Evolutionary conservation across 1,140 invertebrate species (phyloP), one percentile per base, ranked within the genome.

Genomic region (Drosophila kohkoa): DNA sequence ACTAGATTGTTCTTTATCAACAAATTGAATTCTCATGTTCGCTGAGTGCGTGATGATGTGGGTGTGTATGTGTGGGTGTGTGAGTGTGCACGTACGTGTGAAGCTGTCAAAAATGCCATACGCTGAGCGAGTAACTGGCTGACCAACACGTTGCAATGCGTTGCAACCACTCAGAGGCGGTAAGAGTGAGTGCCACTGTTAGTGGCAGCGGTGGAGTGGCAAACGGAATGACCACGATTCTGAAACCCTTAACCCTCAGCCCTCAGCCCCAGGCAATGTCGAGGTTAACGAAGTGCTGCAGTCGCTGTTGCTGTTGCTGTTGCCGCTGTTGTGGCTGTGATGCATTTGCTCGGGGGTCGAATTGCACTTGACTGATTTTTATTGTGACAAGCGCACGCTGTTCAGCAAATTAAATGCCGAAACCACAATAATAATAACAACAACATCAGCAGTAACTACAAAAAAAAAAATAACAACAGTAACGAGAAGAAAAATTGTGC

Each of bases 291-390:
- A 85, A 85, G 78, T 83, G 72, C 77, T 63, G 69, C 54, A 5
- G 35, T 62, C 20, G 49, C 60, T 45, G 68, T 49, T 55, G 49
- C 66, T 62, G 59, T 52, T 38, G 45, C 25, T 5, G 52, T 35
- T 48, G 59, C 38, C 11, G 48, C 64, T 72, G 69, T 69, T 32
- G 20, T 51, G 64, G 75, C 25, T 30, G 62, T 65, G 57, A 38
- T 55, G 68, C 59, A 55, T 35, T 57, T 43, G 52, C 45, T 13
- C 15, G 51, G 72, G 66, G 66, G 71, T 64, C 51, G 58, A 54
- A 82, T 62, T 82, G 82, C 82, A 88, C 79, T 87, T 79, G 83
- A 88, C 46, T 88, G 82, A 88, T 87, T 87, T 86, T 86, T 87
- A 87, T 87, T 88, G 82, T 87, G 82, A 87, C 82, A 87, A 75